These are phyloP conservation scores for Eupithecia vulgata DNA, from an alignment of 2,888 invertebrate genomes.

Conservation along the genomic window DNA sequence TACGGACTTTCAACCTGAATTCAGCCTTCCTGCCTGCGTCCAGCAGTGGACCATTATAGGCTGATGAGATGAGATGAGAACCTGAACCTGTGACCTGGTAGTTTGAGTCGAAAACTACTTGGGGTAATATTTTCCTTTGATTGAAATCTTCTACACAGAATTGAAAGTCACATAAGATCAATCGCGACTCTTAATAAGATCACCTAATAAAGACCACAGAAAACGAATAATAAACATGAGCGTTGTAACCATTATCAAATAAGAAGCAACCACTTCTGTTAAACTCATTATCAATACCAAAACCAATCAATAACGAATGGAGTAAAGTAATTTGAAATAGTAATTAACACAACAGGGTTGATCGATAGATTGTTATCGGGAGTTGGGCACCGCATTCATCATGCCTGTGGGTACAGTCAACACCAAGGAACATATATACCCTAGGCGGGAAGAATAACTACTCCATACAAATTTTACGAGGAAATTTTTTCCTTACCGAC, in stretches of 20 bases:
- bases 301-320: constrained; percentile 61
- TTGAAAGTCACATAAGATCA: neutral
- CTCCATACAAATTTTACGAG: too few relatives aligned
- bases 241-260: neutral
- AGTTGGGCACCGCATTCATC: constrained; percentile 57
- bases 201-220: neutral
- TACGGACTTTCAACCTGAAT: neutral
- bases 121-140: neutral
- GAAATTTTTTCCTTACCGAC: too few relatives aligned
- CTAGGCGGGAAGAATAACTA: too few relatives aligned
- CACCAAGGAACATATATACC: too few relatives aligned
- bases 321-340: constrained; percentile 65
- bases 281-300: constrained; percentile 60
- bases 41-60: too few relatives aligned
- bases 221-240: neutral
- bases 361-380: constrained; percentile 60
- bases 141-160: neutral
- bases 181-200: neutral
- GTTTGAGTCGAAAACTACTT: neutral
- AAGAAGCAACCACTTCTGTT: constrained; percentile 38
- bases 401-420: constrained; percentile 44
- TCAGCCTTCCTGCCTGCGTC: too few relatives aligned
- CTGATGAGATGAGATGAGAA: too few relatives aligned
- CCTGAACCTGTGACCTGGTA: neutral
- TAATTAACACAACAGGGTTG: constrained; percentile 70